Conservation (phyloP, 2,888 invertebrate species). For the Platerodrilus igneus region DNA sequence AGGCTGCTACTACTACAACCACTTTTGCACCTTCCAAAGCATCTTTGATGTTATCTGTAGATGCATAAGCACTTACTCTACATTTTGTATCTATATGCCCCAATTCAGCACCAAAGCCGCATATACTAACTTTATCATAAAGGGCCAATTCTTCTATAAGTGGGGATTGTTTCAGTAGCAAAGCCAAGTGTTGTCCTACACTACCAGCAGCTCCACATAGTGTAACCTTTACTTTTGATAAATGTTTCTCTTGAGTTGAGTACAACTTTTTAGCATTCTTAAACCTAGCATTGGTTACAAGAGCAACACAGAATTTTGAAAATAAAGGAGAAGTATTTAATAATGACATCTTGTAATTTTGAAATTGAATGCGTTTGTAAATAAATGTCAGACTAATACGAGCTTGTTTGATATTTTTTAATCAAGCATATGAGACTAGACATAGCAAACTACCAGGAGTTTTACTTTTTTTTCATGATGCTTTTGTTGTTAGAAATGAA, state of each 20-base stretch:
- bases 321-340: background rate
- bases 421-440: too few species aligned
- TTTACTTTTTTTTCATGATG: too few species aligned
- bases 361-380: too few species aligned
- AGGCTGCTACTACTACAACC: conserved; percentile 38
- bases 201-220: conserved; percentile 39
- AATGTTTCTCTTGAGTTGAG: too few species aligned
- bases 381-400: too few species aligned
- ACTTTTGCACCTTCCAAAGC: conserved; percentile 40
- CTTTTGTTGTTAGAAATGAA: too few species aligned
- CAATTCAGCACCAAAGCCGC: conserved; percentile 46
- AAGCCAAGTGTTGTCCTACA: conserved; percentile 53
- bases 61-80: conserved; percentile 40
- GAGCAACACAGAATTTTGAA: background rate
- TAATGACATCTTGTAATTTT: conserved; percentile 7
- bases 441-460: too few species aligned
- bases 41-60: conserved; percentile 35
- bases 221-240: conserved; percentile 16
- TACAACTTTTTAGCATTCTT: too few species aligned
- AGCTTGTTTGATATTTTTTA: too few species aligned
- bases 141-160: conserved; percentile 56
- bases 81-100: conserved; percentile 50
- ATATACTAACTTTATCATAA: conserved; percentile 49
- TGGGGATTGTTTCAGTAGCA: conserved; percentile 57
- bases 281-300: too few species aligned